Evolutionary conservation across 92 coral and sea anemone species (phyloP).

Genomic region (Plumapathes pennacea): DNA sequence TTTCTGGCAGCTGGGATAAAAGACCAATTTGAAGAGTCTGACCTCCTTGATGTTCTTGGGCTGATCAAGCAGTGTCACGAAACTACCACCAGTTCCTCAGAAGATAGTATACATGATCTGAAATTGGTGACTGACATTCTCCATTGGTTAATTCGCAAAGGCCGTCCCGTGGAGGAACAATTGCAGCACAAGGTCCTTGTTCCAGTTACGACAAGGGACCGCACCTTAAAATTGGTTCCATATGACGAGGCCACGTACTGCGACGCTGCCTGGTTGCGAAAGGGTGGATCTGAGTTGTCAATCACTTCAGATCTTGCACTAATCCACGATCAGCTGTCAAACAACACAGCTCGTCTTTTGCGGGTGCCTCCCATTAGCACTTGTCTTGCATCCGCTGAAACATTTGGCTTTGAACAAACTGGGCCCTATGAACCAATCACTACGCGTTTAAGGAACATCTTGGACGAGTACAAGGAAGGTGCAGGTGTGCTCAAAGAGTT

Average conservation of each 20-base stretch:
- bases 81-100: too few relatives aligned
- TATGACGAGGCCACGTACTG: conserved; percentile 69
- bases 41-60: conserved; percentile 54
- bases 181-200: conserved; percentile 54
- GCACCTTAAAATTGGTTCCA: conserved; percentile 61
- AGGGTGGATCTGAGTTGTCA: conserved; percentile 52
- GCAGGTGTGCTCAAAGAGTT: conserved; percentile 69
- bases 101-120: conserved; percentile 50
- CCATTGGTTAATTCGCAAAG: conserved; percentile 71
- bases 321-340: conserved; percentile 68
- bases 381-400: conserved; percentile 61
- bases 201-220: conserved; percentile 61
- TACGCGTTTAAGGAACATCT: conserved; percentile 63
- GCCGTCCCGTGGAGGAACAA: conserved; percentile 26
- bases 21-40: conserved; percentile 29
- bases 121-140: conserved; percentile 59
- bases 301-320: conserved; percentile 49
- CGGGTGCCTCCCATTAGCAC: conserved; percentile 87
- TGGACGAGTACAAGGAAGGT: conserved; percentile 76
- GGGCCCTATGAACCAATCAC: conserved; percentile 87
- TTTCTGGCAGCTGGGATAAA: conserved; percentile 61
- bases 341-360: conserved; percentile 57
- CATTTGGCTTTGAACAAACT: conserved; percentile 74
- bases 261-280: conserved; percentile 73
- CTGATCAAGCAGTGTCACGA: conserved; percentile 61